A percentile compares a stretch with the other conserved stretches of the same genome.
phyloP scores from a whole-genome alignment of 2,797 vertebrate genomes.

The Kryptolebias ocellatus region DNA sequence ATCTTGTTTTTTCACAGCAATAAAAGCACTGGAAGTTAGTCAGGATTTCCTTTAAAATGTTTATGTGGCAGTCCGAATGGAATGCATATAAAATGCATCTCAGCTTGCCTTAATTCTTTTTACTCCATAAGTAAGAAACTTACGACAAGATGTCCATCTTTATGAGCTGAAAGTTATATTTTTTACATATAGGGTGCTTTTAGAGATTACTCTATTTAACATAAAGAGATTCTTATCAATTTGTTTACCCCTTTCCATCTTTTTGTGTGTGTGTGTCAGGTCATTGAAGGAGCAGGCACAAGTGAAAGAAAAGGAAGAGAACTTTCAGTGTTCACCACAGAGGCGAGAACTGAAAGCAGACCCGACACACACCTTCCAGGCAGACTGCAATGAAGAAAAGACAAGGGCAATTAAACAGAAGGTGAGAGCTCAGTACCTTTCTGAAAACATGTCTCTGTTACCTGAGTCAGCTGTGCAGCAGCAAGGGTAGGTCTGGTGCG shows the following conservation, averaged over 20 bases:
- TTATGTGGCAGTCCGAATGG: constrained; percentile 1
- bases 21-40: background rate
- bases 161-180: background rate
- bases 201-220: constrained; percentile 10
- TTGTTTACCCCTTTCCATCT: constrained; percentile 24
- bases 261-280: constrained; percentile 39
- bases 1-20: constrained; percentile 8
- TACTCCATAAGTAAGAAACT: too few relatives aligned
- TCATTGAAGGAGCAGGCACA: constrained; percentile 30
- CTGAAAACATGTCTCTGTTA: constrained; percentile 29
- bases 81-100: constrained; percentile 12
- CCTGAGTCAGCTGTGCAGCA: constrained; percentile 44
- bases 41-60: constrained; percentile 2
- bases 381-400: constrained; percentile 23
- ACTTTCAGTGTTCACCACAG: constrained; percentile 20
- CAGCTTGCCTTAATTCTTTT: background rate
- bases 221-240: constrained; percentile 30
- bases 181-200: background rate
- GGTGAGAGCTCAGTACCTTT: constrained; percentile 42
- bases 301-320: constrained; percentile 30
- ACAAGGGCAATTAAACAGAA: constrained; percentile 46
- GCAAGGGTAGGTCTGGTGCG: constrained; percentile 45
- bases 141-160: background rate
- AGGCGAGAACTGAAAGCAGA: constrained; percentile 6
- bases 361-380: constrained; percentile 7